Evolutionary conservation across 2,888 invertebrate genomes (phyloP).

Genomic region (Anthophora plumipes): DNA sequence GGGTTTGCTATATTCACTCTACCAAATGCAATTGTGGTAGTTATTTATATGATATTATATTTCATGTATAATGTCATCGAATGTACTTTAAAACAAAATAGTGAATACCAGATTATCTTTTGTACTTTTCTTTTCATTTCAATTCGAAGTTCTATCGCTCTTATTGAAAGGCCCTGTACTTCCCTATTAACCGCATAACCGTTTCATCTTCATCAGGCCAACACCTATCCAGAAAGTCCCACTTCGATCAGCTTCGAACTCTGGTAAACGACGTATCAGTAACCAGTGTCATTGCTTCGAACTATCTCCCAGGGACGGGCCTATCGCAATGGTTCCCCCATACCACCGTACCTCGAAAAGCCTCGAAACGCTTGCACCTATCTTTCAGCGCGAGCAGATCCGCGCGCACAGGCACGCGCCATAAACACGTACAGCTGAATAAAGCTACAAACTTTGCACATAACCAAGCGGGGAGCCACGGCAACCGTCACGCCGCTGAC

Average conservation of each 20-base stretch:
- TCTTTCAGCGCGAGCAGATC: constrained; percentile 17
- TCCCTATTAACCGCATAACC: not conserved
- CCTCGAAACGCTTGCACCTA: not conserved
- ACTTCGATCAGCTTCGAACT: not conserved
- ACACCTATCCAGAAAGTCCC: not conserved
- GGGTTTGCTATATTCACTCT: too few species aligned
- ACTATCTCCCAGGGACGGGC: not conserved
- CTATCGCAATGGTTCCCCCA: not conserved
- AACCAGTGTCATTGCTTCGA: not conserved
- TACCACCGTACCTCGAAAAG: not conserved
- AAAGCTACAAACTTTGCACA: constrained; percentile 59
- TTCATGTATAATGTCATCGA: too few species aligned
- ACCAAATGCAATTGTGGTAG: too few species aligned
- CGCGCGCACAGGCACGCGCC: constrained; percentile 37
- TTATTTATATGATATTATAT: too few species aligned
- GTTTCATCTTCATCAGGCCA: not conserved
- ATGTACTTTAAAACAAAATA: too few species aligned
- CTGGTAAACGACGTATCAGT: not conserved
- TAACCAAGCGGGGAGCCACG: constrained; percentile 56
- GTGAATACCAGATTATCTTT: too few species aligned
- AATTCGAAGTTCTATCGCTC: too few species aligned
- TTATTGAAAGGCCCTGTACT: too few species aligned
- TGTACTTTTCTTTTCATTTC: too few species aligned
- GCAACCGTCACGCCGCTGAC: constrained; percentile 68
- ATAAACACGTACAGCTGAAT: constrained; percentile 57